phyloP scores from a whole-genome alignment of 2,888 invertebrate species.

The Campoplex capitator region DNA sequence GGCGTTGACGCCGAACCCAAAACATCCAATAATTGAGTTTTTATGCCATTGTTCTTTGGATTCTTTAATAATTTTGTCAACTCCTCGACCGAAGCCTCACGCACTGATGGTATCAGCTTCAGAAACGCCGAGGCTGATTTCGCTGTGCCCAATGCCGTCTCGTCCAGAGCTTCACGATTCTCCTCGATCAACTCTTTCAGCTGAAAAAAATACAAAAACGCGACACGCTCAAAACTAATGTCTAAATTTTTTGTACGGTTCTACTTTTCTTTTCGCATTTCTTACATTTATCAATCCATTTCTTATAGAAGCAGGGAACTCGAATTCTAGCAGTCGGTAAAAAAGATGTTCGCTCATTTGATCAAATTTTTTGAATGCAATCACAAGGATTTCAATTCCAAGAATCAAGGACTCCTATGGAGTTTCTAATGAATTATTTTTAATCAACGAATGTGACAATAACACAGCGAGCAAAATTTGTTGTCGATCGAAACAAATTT shows the following conservation, averaged over 20 bases:
- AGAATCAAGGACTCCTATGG: background rate
- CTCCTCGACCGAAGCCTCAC: constrained; percentile 87
- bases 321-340: background rate
- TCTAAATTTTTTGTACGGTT: background rate
- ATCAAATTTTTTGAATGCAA: background rate
- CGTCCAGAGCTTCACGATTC: constrained; percentile 86
- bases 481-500: too few relatives aligned
- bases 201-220: constrained; percentile 79
- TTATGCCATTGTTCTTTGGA: constrained; percentile 87
- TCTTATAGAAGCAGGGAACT: background rate
- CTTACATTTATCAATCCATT: background rate
- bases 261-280: background rate
- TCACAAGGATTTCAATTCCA: background rate
- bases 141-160: constrained; percentile 87
- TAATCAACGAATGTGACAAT: too few relatives aligned
- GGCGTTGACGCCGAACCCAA: constrained; percentile 90
- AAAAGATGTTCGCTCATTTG: background rate
- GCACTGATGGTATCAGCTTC: constrained; percentile 87
- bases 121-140: constrained; percentile 89
- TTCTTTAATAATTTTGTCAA: constrained; percentile 87
- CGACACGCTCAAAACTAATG: background rate
- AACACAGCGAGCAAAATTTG: too few relatives aligned
- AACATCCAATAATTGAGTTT: constrained; percentile 89
- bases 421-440: too few relatives aligned
- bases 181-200: constrained; percentile 86